Evolutionary conservation across 2,888 invertebrate genomes (phyloP).

Genomic region (Acronicta aceris): DNA sequence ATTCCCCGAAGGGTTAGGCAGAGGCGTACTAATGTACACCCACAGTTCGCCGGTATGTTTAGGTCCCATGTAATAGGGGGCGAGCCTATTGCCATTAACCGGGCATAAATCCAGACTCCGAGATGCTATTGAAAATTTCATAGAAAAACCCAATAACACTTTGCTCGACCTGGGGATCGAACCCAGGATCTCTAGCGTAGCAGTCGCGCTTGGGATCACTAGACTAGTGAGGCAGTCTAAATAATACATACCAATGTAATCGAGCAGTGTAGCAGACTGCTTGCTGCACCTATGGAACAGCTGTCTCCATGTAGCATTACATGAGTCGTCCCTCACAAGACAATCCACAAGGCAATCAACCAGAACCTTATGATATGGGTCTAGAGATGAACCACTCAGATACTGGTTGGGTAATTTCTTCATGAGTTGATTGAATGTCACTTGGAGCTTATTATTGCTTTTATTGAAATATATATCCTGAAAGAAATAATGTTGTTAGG

Average conservation of each 20-base stretch:
- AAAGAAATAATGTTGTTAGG: slow-evolving; percentile 41
- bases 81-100: too few species aligned
- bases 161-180: too few species aligned
- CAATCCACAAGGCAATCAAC: slow-evolving; percentile 90
- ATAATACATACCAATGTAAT: slow-evolving; percentile 87
- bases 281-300: slow-evolving; percentile 91
- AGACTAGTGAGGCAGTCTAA: too few species aligned
- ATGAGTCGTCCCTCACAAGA: slow-evolving; percentile 90
- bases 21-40: too few species aligned
- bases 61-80: too few species aligned
- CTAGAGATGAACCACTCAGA: slow-evolving; percentile 80
- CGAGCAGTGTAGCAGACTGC: slow-evolving; percentile 91
- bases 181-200: too few species aligned
- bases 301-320: slow-evolving; percentile 92
- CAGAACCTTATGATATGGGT: slow-evolving; percentile 87
- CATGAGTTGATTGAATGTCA: slow-evolving; percentile 90
- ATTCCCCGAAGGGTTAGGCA: too few species aligned
- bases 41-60: too few species aligned
- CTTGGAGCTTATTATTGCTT: slow-evolving; percentile 84
- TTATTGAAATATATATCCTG: slow-evolving; percentile 85
- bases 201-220: too few species aligned
- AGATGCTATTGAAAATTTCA: too few species aligned
- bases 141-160: too few species aligned
- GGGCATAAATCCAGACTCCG: too few species aligned
- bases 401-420: slow-evolving; percentile 89